phyloP scores from a whole-genome alignment of 2,888 invertebrate species.

The Microplitis manilae region DNA sequence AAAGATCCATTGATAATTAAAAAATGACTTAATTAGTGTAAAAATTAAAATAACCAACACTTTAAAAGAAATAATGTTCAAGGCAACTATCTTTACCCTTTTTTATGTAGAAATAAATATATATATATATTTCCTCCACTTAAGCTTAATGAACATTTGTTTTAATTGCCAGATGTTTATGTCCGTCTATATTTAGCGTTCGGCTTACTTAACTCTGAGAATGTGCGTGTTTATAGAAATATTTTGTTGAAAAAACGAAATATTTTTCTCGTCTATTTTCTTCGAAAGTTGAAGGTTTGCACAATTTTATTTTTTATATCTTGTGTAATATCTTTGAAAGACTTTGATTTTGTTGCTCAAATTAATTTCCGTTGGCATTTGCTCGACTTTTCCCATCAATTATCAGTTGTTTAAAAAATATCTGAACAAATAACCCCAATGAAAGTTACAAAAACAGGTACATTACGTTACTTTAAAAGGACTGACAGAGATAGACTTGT shows the following conservation, averaged over 20 bases:
- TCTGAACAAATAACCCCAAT: too few species aligned
- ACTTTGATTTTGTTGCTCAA: neutral
- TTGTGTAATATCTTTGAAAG: neutral
- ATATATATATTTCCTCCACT: neutral
- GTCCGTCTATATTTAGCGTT: neutral
- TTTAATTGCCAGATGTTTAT: constrained; percentile 12
- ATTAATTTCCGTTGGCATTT: too few species aligned
- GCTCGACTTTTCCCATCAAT: too few species aligned
- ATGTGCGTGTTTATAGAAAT: neutral
- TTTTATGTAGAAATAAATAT: constrained; percentile 8
- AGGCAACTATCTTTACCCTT: neutral
- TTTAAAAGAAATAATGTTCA: neutral
- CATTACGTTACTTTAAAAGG: too few species aligned
- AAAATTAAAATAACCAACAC: neutral
- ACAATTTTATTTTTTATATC: neutral
- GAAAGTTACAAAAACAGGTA: too few species aligned
- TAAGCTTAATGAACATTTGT: constrained; percentile 31
- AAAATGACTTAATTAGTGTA: neutral
- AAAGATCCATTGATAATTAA: neutral
- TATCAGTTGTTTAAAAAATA: too few species aligned
- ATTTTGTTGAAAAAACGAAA: neutral
- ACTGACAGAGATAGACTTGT: too few species aligned
- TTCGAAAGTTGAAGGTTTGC: neutral
- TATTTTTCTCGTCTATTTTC: neutral
- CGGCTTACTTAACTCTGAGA: neutral